These are phyloP conservation scores for Laupala kohalensis DNA, from an alignment of 1,140 invertebrate genomes.

Conservation along the genomic window DNA sequence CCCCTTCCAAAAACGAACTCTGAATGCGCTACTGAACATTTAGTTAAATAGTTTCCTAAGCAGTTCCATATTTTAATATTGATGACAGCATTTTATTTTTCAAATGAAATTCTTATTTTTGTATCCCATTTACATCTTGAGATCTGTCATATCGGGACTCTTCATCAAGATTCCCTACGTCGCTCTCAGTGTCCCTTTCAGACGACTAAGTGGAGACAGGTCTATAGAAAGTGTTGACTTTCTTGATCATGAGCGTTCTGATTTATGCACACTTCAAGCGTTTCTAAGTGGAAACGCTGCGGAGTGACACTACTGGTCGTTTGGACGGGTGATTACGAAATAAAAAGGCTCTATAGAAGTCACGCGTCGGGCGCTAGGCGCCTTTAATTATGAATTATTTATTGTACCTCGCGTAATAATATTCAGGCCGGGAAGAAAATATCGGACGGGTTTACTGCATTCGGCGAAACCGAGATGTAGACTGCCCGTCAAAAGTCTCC, in stretches of 20 bases:
- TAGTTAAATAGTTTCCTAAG: no score
- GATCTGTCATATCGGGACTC: no score
- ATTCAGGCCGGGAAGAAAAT: not conserved
- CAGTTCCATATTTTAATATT: no score
- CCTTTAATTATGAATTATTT: not conserved
- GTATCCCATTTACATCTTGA: no score
- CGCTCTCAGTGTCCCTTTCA: no score
- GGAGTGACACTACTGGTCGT: not conserved
- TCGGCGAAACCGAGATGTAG: not conserved
- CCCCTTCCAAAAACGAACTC: no score
- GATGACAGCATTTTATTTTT: no score
- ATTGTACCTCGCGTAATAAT: not conserved
- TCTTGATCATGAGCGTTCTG: not conserved
- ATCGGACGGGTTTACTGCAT: not conserved
- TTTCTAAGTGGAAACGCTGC: not conserved
- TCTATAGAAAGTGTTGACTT: not conserved
- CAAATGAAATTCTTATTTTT: no score
- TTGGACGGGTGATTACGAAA: not conserved
- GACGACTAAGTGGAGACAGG: not conserved
- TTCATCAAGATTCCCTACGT: no score
- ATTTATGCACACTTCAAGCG: not conserved
- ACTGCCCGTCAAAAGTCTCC: not conserved
- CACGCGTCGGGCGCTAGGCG: not conserved
- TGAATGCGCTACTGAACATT: no score
- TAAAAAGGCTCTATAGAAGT: not conserved